These are phyloP conservation scores for Latrodectus elegans DNA, from an alignment of 2,888 invertebrate species.

Conservation along the genomic window DNA sequence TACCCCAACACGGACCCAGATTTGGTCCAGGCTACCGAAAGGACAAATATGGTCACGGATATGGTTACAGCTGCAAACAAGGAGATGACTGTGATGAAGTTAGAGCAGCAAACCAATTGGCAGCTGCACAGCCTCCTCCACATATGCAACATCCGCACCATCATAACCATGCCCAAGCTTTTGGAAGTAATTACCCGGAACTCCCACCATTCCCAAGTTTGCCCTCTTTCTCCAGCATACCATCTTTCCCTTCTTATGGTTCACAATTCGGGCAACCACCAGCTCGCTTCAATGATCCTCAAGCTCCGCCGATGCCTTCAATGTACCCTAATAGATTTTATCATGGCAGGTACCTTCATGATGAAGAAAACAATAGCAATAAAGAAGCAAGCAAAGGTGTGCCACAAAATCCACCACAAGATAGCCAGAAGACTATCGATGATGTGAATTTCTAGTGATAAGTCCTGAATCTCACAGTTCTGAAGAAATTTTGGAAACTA, in stretches of 20 bases:
- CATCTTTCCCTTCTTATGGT: slow-evolving; percentile 17
- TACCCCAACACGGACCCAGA: slow-evolving; percentile 34
- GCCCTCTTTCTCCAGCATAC: slow-evolving; percentile 20
- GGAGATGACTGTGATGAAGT: slow-evolving; percentile 67
- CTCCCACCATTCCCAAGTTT: slow-evolving; percentile 20
- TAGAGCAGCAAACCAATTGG: slow-evolving; percentile 50
- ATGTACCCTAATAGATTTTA: slow-evolving; percentile 33
- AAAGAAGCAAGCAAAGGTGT: neutral
- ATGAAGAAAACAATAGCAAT: slow-evolving; percentile 18
- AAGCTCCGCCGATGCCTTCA: neutral
- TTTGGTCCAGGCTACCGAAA: slow-evolving; percentile 65
- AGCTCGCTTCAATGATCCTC: slow-evolving; percentile 42
- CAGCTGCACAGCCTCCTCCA: slow-evolving; percentile 26
- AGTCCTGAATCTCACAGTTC: too few species aligned
- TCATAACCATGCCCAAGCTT: slow-evolving; percentile 13
- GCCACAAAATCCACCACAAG: neutral
- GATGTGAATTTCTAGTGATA: neutral
- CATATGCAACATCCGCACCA: neutral
- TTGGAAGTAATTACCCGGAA: slow-evolving; percentile 34
- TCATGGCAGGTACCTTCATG: slow-evolving; percentile 47
- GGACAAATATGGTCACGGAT: slow-evolving; percentile 67
- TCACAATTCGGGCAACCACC: slow-evolving; percentile 22
- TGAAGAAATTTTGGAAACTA: too few species aligned
- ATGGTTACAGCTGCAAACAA: slow-evolving; percentile 68
- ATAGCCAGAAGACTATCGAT: neutral